Conservation (phyloP, 2,113 vertebrate genomes). For the human region GRCh38 chr5:115000001-115000500, state of each 20-base stretch:
- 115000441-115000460: accelerated
- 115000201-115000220: neutral
- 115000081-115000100: too few species aligned
- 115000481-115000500: too few species aligned
- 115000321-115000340: neutral
- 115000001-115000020: too few species aligned
- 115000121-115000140: neutral
- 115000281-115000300: neutral
- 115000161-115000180: neutral
- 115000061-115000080: too few species aligned
- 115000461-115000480: too few species aligned
- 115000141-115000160: neutral
- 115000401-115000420: neutral
- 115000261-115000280: neutral
- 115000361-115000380: neutral
- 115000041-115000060: accelerated
- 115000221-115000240: neutral
- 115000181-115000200: neutral
- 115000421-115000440: neutral
- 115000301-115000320: neutral
- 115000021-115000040: too few species aligned
- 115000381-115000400: neutral
- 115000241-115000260: neutral
- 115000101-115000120: neutral
- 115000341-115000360: neutral